phyloP scores from a whole-genome alignment of 1,140 invertebrate species.

The Micrasema minimum region DNA sequence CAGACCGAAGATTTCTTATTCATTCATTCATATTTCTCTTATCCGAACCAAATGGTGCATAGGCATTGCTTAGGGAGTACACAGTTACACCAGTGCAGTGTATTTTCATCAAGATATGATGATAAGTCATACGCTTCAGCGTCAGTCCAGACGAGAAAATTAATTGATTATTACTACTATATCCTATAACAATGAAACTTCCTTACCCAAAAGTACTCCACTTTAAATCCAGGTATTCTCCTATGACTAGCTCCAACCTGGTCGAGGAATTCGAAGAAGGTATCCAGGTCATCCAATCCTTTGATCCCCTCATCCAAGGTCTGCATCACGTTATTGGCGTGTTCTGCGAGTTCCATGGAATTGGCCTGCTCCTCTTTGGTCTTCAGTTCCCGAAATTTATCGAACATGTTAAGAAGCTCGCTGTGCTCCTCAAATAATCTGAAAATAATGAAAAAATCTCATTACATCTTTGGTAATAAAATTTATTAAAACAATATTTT shows the following conservation, averaged over 20 bases:
- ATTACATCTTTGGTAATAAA: background rate
- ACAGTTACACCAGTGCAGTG: no score
- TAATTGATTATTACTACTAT: no score
- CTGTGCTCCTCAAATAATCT: slow-evolving; percentile 90
- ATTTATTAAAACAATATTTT: background rate
- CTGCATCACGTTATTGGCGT: slow-evolving; percentile 89
- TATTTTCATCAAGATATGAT: no score
- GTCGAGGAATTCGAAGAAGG: slow-evolving; percentile 84
- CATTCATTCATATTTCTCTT: no score
- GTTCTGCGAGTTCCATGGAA: slow-evolving; percentile 84
- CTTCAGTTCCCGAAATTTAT: slow-evolving; percentile 81
- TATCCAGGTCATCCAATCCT: slow-evolving; percentile 84
- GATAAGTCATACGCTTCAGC: no score
- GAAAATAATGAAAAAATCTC: slow-evolving; percentile 50
- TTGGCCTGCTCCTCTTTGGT: slow-evolving; percentile 84
- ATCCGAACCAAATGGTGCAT: no score
- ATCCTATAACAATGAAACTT: no score
- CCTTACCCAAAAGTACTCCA: slow-evolving; percentile 88
- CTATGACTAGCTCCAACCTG: slow-evolving; percentile 85
- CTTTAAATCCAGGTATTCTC: slow-evolving; percentile 85
- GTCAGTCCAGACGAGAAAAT: no score
- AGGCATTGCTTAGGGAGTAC: no score
- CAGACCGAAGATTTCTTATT: no score
- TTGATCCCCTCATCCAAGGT: slow-evolving; percentile 89
- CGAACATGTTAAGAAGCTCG: slow-evolving; percentile 83